Conservation (phyloP, 2,888 invertebrate genomes). For the Blomia tropicalis region DNA sequence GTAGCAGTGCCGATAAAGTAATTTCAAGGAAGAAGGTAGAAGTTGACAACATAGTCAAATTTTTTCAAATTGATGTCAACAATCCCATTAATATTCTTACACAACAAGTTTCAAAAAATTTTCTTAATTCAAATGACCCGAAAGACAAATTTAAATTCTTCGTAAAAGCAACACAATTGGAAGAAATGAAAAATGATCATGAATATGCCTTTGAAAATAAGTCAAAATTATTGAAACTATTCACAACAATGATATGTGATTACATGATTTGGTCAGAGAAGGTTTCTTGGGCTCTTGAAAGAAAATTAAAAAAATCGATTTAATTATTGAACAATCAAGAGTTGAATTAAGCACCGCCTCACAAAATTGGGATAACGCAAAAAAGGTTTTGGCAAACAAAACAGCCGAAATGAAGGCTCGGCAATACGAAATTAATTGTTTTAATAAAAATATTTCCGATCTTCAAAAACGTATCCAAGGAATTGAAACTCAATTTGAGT, state of each 20-base stretch:
- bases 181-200: slow-evolving; percentile 39
- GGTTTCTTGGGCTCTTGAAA: slow-evolving; percentile 41
- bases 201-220: slow-evolving; percentile 31
- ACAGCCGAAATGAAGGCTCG: slow-evolving; percentile 31
- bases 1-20: slow-evolving; percentile 46
- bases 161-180: slow-evolving; percentile 58
- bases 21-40: slow-evolving; percentile 55
- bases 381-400: slow-evolving; percentile 32
- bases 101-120: slow-evolving; percentile 77
- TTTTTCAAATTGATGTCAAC: slow-evolving; percentile 70
- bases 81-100: slow-evolving; percentile 87
- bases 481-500: slow-evolving; percentile 20
- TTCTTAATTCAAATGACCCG: slow-evolving; percentile 55
- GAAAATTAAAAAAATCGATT: not conserved
- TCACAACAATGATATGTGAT: slow-evolving; percentile 39
- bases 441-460: not conserved
- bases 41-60: slow-evolving; percentile 50
- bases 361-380: no score
- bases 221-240: slow-evolving; percentile 32
- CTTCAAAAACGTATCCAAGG: slow-evolving; percentile 22
- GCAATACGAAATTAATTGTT: slow-evolving; percentile 27
- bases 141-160: slow-evolving; percentile 59
- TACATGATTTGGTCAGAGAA: slow-evolving; percentile 43
- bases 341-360: no score
- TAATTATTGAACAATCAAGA: no score